A percentile compares a stretch with the other conserved stretches of the same genome.
phyloP scores from a whole-genome alignment of 2,113 vertebrate genomes.

The Spea bombifrons region DNA sequence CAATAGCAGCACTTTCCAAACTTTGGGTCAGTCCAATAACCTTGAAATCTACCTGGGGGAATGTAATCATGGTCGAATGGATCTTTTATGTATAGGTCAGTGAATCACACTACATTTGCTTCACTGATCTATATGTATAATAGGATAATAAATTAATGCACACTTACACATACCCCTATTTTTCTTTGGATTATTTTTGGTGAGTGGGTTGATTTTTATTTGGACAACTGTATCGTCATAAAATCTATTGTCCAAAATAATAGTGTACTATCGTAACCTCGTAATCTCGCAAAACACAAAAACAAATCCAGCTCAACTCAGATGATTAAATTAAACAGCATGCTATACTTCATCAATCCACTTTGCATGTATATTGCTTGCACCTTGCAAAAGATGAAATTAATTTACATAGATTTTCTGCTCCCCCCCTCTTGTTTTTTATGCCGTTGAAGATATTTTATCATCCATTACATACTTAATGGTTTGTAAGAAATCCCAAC shows the following conservation, averaged over 20 bases:
- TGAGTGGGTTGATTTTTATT: too few relatives aligned
- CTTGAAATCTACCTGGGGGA: too few relatives aligned
- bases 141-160: too few relatives aligned
- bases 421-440: conserved; percentile 52
- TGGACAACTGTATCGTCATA: too few relatives aligned
- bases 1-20: too few relatives aligned
- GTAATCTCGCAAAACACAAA: background rate
- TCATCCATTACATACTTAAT: conserved; percentile 86
- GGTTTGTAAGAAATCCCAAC: conserved; percentile 77
- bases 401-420: conserved; percentile 61
- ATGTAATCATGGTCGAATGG: too few relatives aligned
- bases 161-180: too few relatives aligned
- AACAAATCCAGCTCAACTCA: conserved; percentile 8
- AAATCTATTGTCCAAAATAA: background rate
- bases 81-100: too few relatives aligned
- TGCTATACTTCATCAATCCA: conserved; percentile 42
- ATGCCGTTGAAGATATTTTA: conserved; percentile 70
- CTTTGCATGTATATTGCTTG: conserved; percentile 52
- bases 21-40: too few relatives aligned
- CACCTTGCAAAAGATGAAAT: conserved; percentile 49
- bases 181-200: too few relatives aligned
- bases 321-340: conserved; percentile 41
- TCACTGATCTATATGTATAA: too few relatives aligned
- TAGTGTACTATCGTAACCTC: background rate
- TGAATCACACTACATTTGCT: too few relatives aligned